These are phyloP conservation scores for Oreochromis grahami DNA, from an alignment of 2,797 vertebrate genomes.

Conservation along the genomic window DNA sequence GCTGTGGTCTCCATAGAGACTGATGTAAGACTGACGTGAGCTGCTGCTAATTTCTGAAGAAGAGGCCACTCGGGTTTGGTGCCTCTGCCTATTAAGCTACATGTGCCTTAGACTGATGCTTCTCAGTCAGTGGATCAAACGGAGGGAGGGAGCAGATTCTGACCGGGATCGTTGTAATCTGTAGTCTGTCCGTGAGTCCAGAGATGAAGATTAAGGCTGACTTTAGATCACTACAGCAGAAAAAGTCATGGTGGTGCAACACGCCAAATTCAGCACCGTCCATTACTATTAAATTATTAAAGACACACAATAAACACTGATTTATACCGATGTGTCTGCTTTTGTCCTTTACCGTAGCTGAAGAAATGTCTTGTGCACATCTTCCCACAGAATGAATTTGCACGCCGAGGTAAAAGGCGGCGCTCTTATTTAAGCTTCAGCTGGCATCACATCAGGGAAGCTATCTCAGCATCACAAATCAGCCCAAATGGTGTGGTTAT, in stretches of 20 bases:
- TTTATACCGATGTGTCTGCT: constrained; percentile 44
- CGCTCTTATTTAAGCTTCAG: constrained; percentile 23
- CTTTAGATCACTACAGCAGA: constrained; percentile 38
- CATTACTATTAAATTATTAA: constrained; percentile 72
- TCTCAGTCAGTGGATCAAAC: constrained; percentile 13
- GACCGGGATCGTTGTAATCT: constrained; percentile 34
- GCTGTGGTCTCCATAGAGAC: constrained; percentile 52
- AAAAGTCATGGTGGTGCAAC: constrained; percentile 16
- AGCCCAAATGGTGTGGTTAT: background rate
- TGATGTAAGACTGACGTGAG: constrained; percentile 39
- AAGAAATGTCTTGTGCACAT: background rate
- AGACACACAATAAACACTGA: constrained; percentile 67
- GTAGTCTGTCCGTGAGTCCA: constrained; percentile 20
- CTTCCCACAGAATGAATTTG: background rate
- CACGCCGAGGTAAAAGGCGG: background rate
- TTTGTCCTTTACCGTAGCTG: background rate
- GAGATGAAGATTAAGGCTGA: constrained; percentile 12
- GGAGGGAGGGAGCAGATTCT: background rate
- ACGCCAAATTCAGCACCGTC: constrained; percentile 25
- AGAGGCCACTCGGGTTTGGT: constrained; percentile 34
- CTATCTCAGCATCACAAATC: constrained; percentile 14
- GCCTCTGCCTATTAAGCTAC: constrained; percentile 41
- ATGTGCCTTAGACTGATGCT: constrained; percentile 45
- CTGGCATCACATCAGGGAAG: background rate
- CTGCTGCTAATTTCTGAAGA: constrained; percentile 52